Evolutionary conservation across 35 echinoderm and acorn worm genomes (phyloP).

Genomic region (Patiria miniata): DNA sequence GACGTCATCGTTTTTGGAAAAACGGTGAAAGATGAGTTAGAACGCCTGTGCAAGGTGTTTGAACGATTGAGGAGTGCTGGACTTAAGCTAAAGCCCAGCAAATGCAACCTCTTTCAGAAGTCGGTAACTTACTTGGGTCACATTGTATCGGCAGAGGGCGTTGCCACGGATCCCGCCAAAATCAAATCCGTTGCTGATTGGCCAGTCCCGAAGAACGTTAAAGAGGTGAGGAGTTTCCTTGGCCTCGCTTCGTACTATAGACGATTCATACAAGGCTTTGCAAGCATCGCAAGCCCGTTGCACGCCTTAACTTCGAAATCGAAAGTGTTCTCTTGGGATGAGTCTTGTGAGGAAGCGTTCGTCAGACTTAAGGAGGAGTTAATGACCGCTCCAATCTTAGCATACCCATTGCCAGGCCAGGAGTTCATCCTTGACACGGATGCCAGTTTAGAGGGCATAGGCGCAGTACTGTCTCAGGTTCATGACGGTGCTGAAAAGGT

Average conservation of each 20-base stretch:
- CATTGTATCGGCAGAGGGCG: not conserved
- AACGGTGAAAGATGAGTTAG: too few relatives aligned
- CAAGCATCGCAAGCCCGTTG: conserved; percentile 31
- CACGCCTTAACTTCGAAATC: conserved; percentile 32
- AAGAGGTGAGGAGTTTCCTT: conserved; percentile 27
- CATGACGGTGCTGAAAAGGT: too few relatives aligned
- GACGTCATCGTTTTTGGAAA: too few relatives aligned
- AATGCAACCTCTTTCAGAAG: too few relatives aligned
- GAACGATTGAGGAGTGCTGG: too few relatives aligned
- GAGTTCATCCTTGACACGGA: not conserved
- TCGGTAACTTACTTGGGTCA: too few relatives aligned
- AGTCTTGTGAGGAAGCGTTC: conserved; percentile 27
- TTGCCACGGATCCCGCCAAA: conserved; percentile 28
- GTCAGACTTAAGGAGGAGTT: not conserved
- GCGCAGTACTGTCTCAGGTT: not conserved
- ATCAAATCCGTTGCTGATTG: conserved; percentile 38
- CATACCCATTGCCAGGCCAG: not conserved
- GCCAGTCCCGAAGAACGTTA: not conserved
- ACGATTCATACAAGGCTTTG: conserved; percentile 57
- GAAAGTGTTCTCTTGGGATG: conserved; percentile 26
- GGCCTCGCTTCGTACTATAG: conserved; percentile 46
- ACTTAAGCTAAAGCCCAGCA: too few relatives aligned
- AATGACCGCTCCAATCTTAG: not conserved
- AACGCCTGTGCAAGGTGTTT: too few relatives aligned
- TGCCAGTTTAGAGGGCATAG: not conserved